Evolutionary conservation across 37 sponge, comb jelly and placozoan species (phyloP), one percentile per base, ranked within the genome.

Genomic region (Hormiphora californensis): DNA sequence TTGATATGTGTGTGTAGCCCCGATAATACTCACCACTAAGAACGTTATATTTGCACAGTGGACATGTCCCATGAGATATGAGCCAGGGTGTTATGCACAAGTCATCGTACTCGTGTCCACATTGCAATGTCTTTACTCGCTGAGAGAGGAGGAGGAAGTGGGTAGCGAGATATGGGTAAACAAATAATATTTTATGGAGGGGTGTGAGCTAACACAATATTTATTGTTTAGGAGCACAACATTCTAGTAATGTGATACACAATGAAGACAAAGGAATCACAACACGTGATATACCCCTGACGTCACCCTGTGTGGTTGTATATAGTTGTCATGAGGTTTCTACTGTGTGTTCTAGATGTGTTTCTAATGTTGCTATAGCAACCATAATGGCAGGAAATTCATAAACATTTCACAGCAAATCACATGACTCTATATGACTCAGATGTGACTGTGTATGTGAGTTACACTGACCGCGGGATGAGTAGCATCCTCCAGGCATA

Each of bases 21-120:
- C 21, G 21, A 57, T 23, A 57, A 19, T 21, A 12, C 81, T 40
- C n/a, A 73, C 81, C 81, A 30, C 43, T 49, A 25, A 73, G 32
- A 4, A 73, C 81, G 81, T 73, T 73, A 28, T 73, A 73, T 73
- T 73, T 73, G 35, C 81, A 73, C 25, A 73, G 81, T 0, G 81
- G 81, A 73, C 81, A 73, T 11, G 81, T 73, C 1, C 81, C 81
- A 30, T 73, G 32, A 11, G 81, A 73, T n/a, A 73, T 28, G 25
- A 73, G 81, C 81, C 81, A 73, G 23, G 81, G 81, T 3, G 81
- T 73, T 5, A 73, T 73, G 23, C 81, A 73, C 30, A 49, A 4
- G 49, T 38, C 81, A 73, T 73, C 46, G 46, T 73, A 73, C 43
- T 33, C 81, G 81, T 73, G 81, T 23, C 23, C 46, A 40, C 81